These are phyloP conservation scores for Chrysodeixis includens DNA, from an alignment of 2,888 invertebrate genomes.

Conservation along the genomic window DNA sequence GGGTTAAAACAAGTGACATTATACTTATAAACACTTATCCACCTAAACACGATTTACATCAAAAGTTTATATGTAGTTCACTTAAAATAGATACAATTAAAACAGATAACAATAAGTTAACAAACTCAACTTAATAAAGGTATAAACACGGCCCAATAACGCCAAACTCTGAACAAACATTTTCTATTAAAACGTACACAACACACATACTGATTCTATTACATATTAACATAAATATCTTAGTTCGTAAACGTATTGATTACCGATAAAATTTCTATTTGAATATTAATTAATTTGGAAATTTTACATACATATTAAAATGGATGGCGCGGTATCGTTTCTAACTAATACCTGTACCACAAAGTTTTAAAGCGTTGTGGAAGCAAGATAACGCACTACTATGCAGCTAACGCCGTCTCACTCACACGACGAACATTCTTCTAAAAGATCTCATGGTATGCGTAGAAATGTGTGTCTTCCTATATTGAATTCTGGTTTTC, in stretches of 20 bases:
- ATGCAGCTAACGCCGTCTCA: no score
- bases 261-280: slow-evolving; percentile 58
- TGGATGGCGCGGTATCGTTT: slow-evolving; percentile 43
- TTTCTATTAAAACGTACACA: slow-evolving; percentile 6
- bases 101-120: neutral
- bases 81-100: no score
- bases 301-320: slow-evolving; percentile 59
- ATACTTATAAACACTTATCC: no score
- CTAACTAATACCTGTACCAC: slow-evolving; percentile 38
- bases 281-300: slow-evolving; percentile 63
- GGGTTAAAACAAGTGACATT: no score
- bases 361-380: slow-evolving; percentile 9
- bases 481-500: neutral
- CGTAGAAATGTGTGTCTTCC: no score
- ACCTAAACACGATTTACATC: no score
- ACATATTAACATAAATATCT: slow-evolving; percentile 43
- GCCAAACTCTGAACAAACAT: slow-evolving; percentile 19
- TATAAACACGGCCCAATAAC: neutral
- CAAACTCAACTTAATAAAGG: neutral
- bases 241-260: slow-evolving; percentile 48
- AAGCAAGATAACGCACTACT: no score
- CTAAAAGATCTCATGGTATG: no score
- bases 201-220: slow-evolving; percentile 22
- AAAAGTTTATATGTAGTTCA: no score
- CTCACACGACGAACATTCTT: no score